Evolutionary conservation across 2,113 vertebrate genomes (phyloP).

Genomic region (Caretta caretta): DNA sequence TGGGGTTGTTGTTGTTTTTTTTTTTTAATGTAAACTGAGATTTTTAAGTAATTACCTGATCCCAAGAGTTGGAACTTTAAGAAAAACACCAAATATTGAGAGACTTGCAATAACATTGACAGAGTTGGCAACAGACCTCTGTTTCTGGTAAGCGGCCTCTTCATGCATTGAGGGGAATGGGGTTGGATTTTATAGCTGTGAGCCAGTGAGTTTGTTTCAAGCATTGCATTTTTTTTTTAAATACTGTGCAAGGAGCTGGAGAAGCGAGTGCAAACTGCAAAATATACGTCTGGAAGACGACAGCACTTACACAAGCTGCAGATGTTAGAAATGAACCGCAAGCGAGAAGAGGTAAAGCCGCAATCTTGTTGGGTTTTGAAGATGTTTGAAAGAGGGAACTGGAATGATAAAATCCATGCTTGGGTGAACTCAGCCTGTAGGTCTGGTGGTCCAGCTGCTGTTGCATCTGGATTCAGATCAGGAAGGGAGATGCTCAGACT

Average conservation of each 20-base stretch:
- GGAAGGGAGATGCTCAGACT: background rate
- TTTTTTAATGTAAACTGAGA: background rate
- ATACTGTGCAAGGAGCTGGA: constrained; percentile 63
- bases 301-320: constrained; percentile 84
- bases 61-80: background rate
- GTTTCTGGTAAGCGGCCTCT: accelerated
- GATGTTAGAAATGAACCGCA: constrained; percentile 78
- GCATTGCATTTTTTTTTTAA: background rate
- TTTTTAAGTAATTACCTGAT: background rate
- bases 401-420: background rate
- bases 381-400: accelerated
- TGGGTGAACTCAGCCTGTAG: background rate
- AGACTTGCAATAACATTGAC: background rate
- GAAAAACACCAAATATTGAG: background rate
- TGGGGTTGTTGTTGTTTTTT: no score
- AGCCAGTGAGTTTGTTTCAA: constrained; percentile 33
- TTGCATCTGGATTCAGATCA: background rate
- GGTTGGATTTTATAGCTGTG: background rate
- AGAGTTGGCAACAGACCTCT: accelerated
- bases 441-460: background rate
- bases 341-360: constrained; percentile 73
- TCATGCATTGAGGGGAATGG: background rate
- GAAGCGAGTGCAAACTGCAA: constrained; percentile 49
- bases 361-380: background rate
- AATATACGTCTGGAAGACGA: constrained; percentile 63